Evolutionary conservation across 30 jellyfish, hydroid and myxozoan genomes (phyloP).

Genomic region (Cassiopea andromeda): DNA sequence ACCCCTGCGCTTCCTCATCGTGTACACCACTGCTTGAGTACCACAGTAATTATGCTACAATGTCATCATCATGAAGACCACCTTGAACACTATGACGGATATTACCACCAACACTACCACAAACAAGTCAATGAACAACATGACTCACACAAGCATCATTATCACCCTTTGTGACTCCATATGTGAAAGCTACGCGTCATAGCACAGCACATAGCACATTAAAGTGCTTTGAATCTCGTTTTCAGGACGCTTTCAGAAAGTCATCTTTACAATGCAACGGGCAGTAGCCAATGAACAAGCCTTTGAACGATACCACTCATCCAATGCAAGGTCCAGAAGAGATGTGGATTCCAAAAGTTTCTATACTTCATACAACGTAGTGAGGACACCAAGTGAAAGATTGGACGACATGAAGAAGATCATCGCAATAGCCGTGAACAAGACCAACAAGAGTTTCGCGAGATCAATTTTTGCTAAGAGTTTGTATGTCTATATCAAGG

Average conservation of each 20-base stretch:
- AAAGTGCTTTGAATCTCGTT: neutral
- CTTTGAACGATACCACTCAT: neutral
- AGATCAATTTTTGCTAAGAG: conserved; percentile 80
- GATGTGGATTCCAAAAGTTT: neutral
- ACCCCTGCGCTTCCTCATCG: too few species aligned
- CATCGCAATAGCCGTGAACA: conserved; percentile 67
- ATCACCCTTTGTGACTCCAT: too few species aligned
- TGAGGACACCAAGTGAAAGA: conserved; percentile 28
- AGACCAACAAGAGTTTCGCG: conserved; percentile 83
- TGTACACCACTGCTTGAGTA: too few species aligned
- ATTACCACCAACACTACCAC: too few species aligned
- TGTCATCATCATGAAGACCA: too few species aligned
- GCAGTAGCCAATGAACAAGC: conserved; percentile 58
- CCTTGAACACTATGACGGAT: too few species aligned
- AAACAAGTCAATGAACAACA: too few species aligned
- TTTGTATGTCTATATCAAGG: conserved; percentile 75
- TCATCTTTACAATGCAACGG: conserved; percentile 47
- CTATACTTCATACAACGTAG: neutral
- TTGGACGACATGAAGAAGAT: conserved; percentile 62
- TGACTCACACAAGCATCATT: too few species aligned
- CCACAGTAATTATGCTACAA: too few species aligned
- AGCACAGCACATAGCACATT: too few species aligned
- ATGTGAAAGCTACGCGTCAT: too few species aligned
- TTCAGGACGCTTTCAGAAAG: conserved; percentile 42
- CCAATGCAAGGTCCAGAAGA: neutral